These are phyloP conservation scores for human (Homo sapiens) DNA, from an alignment of 2,113 vertebrate species.

Conservation along the genomic window GRCh38 chr9:7840001-7840500, in stretches of 20 bases:
- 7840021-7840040: background rate
- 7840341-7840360: background rate
- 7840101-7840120: background rate
- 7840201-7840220: background rate
- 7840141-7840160: background rate
- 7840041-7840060: background rate
- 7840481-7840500: slow-evolving; percentile 66
- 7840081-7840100: background rate
- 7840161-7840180: background rate
- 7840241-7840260: background rate
- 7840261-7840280: background rate
- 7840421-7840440: slow-evolving; percentile 7
- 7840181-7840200: background rate
- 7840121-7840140: background rate
- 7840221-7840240: background rate
- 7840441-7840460: slow-evolving; percentile 57
- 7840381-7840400: background rate
- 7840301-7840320: background rate
- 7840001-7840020: background rate
- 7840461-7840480: slow-evolving; percentile 67
- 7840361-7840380: slow-evolving; percentile 29
- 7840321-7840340: background rate
- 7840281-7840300: background rate
- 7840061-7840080: background rate
- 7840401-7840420: background rate